Conservation (phyloP, 2,888 invertebrate genomes). For the Protophormia terraenovae region DNA sequence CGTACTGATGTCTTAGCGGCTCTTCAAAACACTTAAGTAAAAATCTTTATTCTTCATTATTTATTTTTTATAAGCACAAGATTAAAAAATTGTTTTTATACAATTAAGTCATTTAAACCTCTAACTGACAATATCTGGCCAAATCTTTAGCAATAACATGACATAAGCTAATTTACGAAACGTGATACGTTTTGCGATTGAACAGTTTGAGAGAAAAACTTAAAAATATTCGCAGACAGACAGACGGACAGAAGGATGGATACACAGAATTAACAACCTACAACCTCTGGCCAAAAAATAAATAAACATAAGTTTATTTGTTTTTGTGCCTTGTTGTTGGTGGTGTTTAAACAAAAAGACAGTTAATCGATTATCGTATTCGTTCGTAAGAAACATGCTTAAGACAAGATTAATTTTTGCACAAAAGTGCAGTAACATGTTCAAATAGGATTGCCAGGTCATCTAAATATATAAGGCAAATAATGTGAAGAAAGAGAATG, state of each 20-base stretch:
- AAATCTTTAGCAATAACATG: constrained; percentile 72
- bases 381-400: constrained; percentile 37
- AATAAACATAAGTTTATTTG: background rate
- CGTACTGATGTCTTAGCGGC: background rate
- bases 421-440: constrained; percentile 5
- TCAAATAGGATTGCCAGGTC: background rate
- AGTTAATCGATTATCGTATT: constrained; percentile 77
- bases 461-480: background rate
- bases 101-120: constrained; percentile 70
- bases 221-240: constrained; percentile 8
- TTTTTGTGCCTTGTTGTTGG: background rate
- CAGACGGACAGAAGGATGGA: too few relatives aligned
- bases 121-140: constrained; percentile 70
- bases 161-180: constrained; percentile 78
- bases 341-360: constrained; percentile 38
- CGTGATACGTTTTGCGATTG: constrained; percentile 47
- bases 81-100: constrained; percentile 48
- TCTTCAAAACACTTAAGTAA: background rate
- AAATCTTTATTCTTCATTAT: background rate
- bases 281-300: constrained; percentile 35
- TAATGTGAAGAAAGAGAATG: background rate
- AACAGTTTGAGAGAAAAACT: constrained; percentile 33
- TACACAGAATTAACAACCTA: constrained; percentile 25
- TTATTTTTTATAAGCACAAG: constrained; percentile 11
- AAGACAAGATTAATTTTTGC: constrained; percentile 46